A percentile compares a stretch with the other conserved stretches of the same genome.
These are phyloP conservation scores for Trypoxylon attenuatum DNA, from an alignment of 2,888 invertebrate species.

Conservation along the genomic window DNA sequence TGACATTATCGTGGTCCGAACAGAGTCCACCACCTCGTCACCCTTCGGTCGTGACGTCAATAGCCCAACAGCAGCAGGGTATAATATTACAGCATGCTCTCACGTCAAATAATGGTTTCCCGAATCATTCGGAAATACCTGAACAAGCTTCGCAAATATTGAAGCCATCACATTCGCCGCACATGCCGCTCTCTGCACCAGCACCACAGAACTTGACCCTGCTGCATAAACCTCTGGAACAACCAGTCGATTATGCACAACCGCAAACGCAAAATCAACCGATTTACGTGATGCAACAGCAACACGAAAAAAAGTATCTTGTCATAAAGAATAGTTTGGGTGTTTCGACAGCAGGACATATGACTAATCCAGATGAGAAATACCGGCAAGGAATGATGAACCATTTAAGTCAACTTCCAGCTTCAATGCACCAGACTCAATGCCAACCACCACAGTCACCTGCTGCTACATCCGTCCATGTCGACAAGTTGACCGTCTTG, in stretches of 20 bases:
- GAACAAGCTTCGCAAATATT: conserved; percentile 63
- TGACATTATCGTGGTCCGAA: conserved; percentile 65
- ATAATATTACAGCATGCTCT: conserved; percentile 75
- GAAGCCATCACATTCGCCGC: conserved; percentile 66
- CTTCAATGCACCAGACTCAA: conserved; percentile 63
- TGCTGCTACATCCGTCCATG: conserved; percentile 63
- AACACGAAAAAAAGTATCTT: conserved; percentile 79
- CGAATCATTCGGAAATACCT: conserved; percentile 62
- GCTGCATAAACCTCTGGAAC: conserved; percentile 65
- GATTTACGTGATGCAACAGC: conserved; percentile 69
- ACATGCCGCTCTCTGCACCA: conserved; percentile 58
- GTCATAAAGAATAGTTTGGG: conserved; percentile 78
- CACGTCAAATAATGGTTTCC: conserved; percentile 70
- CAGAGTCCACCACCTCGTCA: conserved; percentile 69
- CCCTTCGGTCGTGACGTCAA: conserved; percentile 71
- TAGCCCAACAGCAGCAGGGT: conserved; percentile 68
- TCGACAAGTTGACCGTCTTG: conserved; percentile 65
- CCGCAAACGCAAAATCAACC: conserved; percentile 56
- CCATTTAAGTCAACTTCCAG: conserved; percentile 63
- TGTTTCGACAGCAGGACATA: conserved; percentile 70
- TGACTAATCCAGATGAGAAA: conserved; percentile 74
- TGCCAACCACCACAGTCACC: conserved; percentile 66
- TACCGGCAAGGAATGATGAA: conserved; percentile 66
- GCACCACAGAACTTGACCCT: conserved; percentile 65
- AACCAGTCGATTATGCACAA: conserved; percentile 68